Conservation (phyloP, 1,140 invertebrate genomes). For the Anthonomus grandis region DNA sequence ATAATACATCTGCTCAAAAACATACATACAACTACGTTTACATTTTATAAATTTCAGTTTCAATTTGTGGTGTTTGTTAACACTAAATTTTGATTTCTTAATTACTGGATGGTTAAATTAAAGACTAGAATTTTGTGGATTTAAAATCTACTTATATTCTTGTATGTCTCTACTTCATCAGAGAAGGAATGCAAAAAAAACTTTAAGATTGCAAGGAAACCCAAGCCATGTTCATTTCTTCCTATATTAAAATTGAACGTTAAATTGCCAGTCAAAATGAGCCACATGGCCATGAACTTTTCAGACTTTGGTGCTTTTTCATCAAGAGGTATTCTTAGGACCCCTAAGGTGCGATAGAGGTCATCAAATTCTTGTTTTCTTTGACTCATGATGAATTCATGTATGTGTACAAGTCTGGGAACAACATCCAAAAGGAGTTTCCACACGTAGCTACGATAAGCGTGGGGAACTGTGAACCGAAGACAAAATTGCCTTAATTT, state of each 20-base stretch:
- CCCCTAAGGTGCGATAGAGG: constrained; percentile 64
- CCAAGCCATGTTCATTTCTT: constrained; percentile 58
- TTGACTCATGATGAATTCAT: constrained; percentile 70
- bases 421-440: constrained; percentile 77
- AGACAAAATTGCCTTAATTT: constrained; percentile 84
- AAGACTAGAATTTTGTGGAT: too few relatives aligned
- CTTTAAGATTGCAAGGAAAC: constrained; percentile 47
- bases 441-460: constrained; percentile 81
- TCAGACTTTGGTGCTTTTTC: constrained; percentile 57
- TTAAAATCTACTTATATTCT: constrained; percentile 72
- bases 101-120: too few relatives aligned
- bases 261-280: constrained; percentile 65
- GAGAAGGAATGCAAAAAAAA: constrained; percentile 60
- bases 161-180: constrained; percentile 72
- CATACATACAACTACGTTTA: too few relatives aligned
- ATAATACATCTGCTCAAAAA: too few relatives aligned
- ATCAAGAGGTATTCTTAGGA: constrained; percentile 60
- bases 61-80: too few relatives aligned
- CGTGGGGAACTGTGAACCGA: constrained; percentile 74
- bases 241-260: constrained; percentile 52
- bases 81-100: too few relatives aligned
- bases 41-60: too few relatives aligned
- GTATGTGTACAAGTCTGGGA: constrained; percentile 69
- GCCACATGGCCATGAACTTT: constrained; percentile 72
- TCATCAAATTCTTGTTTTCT: constrained; percentile 71